These are phyloP conservation scores for Sorex araneus DNA, from an alignment of 2,113 vertebrate species.

Conservation along the genomic window DNA sequence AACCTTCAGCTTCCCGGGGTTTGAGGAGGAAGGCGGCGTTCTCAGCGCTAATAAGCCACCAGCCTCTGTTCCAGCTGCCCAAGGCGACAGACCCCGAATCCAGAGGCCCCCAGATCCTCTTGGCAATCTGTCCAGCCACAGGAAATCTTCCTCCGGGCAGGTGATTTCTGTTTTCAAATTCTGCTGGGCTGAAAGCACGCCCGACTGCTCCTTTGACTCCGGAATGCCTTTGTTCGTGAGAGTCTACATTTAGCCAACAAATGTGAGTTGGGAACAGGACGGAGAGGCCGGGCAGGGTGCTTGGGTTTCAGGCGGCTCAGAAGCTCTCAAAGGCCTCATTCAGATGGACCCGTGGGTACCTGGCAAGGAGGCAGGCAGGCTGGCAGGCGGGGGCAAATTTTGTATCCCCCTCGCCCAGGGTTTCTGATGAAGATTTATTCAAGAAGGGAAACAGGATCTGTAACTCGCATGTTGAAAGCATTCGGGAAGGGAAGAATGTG, in stretches of 20 bases:
- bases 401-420: neutral
- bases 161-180: constrained; percentile 67
- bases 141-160: constrained; percentile 20
- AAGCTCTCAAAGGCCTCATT: constrained; percentile 73
- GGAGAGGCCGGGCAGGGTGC: constrained; percentile 33
- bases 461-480: constrained; percentile 38
- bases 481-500: neutral
- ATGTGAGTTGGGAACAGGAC: constrained; percentile 46
- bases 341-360: constrained; percentile 35
- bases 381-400: constrained; percentile 24
- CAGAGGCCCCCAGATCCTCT: neutral
- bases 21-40: neutral
- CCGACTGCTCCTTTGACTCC: constrained; percentile 40
- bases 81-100: neutral
- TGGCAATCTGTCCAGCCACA: constrained; percentile 43
- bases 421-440: constrained; percentile 27
- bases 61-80: constrained; percentile 23
- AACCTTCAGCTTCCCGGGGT: constrained; percentile 48
- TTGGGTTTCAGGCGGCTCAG: constrained; percentile 71
- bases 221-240: constrained; percentile 72
- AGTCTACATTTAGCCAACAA: constrained; percentile 65
- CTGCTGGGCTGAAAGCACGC: neutral
- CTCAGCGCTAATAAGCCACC: constrained; percentile 45
- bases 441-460: neutral
- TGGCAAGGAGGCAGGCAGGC: neutral